These are phyloP conservation scores for Drosophila athabasca DNA, from an alignment of 1,140 invertebrate species.

Conservation along the genomic window DNA sequence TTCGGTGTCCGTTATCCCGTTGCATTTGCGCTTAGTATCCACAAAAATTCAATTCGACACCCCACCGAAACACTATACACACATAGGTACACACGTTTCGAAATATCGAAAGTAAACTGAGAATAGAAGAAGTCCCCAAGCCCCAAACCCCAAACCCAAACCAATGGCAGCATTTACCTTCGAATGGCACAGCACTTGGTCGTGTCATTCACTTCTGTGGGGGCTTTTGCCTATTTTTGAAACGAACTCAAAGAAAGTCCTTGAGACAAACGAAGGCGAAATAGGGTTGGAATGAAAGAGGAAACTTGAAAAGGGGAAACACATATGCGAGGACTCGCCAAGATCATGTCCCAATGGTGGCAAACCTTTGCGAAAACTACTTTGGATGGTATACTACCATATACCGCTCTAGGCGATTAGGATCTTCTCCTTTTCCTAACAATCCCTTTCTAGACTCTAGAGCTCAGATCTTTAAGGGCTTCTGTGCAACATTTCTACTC, in stretches of 20 bases:
- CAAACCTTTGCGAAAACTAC: not conserved
- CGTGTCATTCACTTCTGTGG: slow-evolving; percentile 12
- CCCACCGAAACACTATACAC: slow-evolving; percentile 5
- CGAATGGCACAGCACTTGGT: slow-evolving; percentile 33
- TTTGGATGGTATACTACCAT: not conserved
- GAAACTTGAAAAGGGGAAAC: too few relatives aligned
- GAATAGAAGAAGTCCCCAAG: slow-evolving; percentile 20
- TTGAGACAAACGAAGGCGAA: too few relatives aligned
- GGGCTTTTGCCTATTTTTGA: too few relatives aligned
- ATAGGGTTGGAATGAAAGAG: too few relatives aligned
- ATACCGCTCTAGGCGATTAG: too few relatives aligned
- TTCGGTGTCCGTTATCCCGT: slow-evolving; percentile 57
- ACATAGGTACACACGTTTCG: slow-evolving; percentile 46
- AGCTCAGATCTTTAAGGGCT: too few relatives aligned
- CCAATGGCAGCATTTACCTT: slow-evolving; percentile 46
- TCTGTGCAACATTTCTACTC: too few relatives aligned
- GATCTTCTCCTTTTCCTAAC: not conserved
- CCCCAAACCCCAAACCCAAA: too few relatives aligned
- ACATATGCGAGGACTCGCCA: too few relatives aligned
- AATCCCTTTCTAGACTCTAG: not conserved
- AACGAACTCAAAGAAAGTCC: too few relatives aligned
- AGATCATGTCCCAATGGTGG: too few relatives aligned
- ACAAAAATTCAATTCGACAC: slow-evolving; percentile 44
- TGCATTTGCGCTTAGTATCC: slow-evolving; percentile 37
- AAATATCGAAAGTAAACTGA: slow-evolving; percentile 53